Evolutionary conservation across 2,113 vertebrate species (phyloP).

Genomic region (Bos javanicus): DNA sequence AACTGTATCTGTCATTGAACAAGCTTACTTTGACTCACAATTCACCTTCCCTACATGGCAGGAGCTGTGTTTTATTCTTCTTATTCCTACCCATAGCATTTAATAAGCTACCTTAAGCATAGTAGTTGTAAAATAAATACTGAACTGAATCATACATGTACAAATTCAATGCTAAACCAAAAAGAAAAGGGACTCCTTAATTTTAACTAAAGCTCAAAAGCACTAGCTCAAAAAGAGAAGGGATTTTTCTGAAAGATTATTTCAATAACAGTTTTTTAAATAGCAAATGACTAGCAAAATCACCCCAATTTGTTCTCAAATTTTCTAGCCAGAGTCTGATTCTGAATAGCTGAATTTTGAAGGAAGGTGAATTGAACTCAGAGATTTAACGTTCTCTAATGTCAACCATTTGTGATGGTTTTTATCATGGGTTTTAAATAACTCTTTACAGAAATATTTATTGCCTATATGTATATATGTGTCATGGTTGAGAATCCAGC

Average conservation of each 20-base stretch:
- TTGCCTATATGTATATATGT: not conserved
- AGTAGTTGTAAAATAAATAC: not conserved
- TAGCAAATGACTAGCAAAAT: not conserved
- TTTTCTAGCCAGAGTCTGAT: not conserved
- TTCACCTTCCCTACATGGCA: not conserved
- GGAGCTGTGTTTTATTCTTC: not conserved
- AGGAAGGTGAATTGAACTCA: not conserved
- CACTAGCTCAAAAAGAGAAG: not conserved
- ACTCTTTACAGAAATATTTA: not conserved
- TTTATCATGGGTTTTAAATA: not conserved
- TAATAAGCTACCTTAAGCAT: not conserved
- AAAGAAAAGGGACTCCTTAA: not conserved
- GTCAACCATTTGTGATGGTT: not conserved
- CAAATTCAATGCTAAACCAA: not conserved
- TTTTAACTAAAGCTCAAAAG: slow-evolving; percentile 2
- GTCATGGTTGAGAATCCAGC: not conserved
- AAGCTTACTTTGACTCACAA: not conserved
- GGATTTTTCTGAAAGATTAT: not conserved
- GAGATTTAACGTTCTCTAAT: not conserved
- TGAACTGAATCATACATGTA: not conserved
- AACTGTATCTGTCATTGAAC: not conserved
- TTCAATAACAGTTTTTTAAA: not conserved
- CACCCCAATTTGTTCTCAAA: not conserved
- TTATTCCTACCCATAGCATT: not conserved
- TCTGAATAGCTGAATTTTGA: not conserved